phyloP scores from a whole-genome alignment of 2,888 invertebrate genomes.

The Acanthosoma haemorrhoidale region DNA sequence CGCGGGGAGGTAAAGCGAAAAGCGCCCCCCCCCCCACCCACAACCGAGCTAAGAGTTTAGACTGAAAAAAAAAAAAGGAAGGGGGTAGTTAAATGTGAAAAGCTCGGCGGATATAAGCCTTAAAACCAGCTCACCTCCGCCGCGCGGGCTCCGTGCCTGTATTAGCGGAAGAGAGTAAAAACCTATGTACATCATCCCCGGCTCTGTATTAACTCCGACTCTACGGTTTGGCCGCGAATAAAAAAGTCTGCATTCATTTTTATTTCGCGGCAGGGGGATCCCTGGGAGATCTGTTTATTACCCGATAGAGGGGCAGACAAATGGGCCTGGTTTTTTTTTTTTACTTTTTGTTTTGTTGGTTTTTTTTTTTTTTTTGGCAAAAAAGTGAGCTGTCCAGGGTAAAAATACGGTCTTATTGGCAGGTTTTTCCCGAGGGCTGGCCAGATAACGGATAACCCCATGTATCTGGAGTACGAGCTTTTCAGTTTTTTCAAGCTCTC shows the following conservation, averaged over 20 bases:
- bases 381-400: neutral
- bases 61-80: neutral
- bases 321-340: conserved; percentile 13
- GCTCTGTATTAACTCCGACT: conserved; percentile 2
- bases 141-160: neutral
- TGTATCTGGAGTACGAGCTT: conserved; percentile 16
- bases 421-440: conserved; percentile 23
- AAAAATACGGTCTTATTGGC: conserved; percentile 32
- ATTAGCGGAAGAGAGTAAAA: conserved; percentile 27
- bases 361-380: neutral
- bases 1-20: neutral
- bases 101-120: neutral
- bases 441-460: conserved; percentile 24
- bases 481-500: neutral
- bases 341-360: neutral
- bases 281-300: conserved; percentile 27
- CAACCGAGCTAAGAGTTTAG: neutral
- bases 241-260: conserved; percentile 29
- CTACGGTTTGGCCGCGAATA: conserved; percentile 8
- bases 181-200: conserved; percentile 23
- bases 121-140: neutral
- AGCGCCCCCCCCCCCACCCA: neutral
- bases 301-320: conserved; percentile 29
- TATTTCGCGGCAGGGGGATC: conserved; percentile 15
- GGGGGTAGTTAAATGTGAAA: conserved; percentile 18